phyloP scores from a whole-genome alignment of 2,797 vertebrate species.

The Dromococcyx pavoninus region DNA sequence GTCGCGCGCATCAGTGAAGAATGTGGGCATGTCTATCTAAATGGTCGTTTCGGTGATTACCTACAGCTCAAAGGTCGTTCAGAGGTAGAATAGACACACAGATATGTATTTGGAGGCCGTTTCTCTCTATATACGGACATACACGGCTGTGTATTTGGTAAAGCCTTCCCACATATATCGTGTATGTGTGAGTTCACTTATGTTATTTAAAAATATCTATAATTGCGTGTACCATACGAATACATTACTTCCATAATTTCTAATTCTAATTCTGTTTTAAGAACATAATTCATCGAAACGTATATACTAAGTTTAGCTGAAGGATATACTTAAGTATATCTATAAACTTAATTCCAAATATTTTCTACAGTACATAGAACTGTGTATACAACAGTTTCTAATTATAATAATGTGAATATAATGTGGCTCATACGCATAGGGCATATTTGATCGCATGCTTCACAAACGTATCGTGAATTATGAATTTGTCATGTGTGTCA shows the following conservation, averaged over 20 bases:
- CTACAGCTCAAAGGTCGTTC: background rate
- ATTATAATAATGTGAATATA: background rate
- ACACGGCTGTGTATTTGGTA: background rate
- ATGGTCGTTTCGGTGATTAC: background rate
- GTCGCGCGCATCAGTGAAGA: background rate
- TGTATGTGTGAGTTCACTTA: rapidly evolving
- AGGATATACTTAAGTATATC: background rate
- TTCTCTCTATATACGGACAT: rapidly evolving
- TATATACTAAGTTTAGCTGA: background rate
- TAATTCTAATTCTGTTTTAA: background rate
- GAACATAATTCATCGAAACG: background rate
- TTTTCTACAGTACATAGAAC: background rate
- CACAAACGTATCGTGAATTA: background rate
- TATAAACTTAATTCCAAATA: background rate
- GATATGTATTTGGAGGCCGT: background rate
- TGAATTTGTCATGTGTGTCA: background rate
- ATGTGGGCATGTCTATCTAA: background rate
- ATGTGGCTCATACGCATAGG: rapidly evolving
- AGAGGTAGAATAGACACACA: background rate
- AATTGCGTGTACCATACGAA: background rate
- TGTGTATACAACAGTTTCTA: background rate
- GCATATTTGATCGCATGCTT: background rate
- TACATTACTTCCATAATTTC: background rate
- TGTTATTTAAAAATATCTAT: background rate
- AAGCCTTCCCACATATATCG: background rate